Conservation (phyloP, 2,797 vertebrate species). For the Kryptopterus vitreolus region DNA sequence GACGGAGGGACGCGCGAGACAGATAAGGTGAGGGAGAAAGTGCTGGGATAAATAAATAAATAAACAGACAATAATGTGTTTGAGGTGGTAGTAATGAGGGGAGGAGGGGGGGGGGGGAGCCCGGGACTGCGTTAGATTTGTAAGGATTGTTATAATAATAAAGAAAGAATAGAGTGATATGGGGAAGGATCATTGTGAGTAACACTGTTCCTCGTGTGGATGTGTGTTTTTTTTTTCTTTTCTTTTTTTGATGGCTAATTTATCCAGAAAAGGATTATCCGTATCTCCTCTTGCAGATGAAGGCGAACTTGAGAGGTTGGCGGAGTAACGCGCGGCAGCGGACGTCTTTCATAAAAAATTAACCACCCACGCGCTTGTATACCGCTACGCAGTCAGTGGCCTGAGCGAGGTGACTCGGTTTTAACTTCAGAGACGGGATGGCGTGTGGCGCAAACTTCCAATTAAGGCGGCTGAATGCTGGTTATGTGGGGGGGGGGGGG, state of each 20-base stretch:
- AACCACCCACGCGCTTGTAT: constrained; percentile 30
- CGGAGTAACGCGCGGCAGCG: constrained; percentile 12
- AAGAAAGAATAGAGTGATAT: constrained; percentile 28
- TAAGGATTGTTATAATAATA: too few species aligned
- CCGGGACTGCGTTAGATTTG: background rate
- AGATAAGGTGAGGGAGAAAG: constrained; percentile 34
- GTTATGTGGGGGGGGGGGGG: too few species aligned
- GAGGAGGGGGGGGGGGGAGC: constrained; percentile 35
- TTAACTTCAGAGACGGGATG: constrained; percentile 42
- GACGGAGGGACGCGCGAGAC: constrained; percentile 54
- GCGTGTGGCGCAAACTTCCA: constrained; percentile 48
- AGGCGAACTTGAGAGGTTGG: constrained; percentile 30
- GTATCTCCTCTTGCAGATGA: constrained; percentile 9
- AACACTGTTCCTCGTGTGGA: constrained; percentile 8
- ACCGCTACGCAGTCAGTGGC: constrained; percentile 21
- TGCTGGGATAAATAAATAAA: background rate
- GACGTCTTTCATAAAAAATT: constrained; percentile 40
- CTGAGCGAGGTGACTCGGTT: constrained; percentile 45
- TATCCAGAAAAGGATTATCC: constrained; percentile 51
- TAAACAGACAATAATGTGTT: too few species aligned
- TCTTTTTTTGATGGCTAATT: too few species aligned
- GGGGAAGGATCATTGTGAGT: too few species aligned
- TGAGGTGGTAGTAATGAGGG: constrained; percentile 49
- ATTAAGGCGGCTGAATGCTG: constrained; percentile 51
- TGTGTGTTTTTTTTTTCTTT: constrained; percentile 28